Evolutionary conservation across 2,113 vertebrate genomes (phyloP).

Genomic region (Diphyllodes magnificus): DNA sequence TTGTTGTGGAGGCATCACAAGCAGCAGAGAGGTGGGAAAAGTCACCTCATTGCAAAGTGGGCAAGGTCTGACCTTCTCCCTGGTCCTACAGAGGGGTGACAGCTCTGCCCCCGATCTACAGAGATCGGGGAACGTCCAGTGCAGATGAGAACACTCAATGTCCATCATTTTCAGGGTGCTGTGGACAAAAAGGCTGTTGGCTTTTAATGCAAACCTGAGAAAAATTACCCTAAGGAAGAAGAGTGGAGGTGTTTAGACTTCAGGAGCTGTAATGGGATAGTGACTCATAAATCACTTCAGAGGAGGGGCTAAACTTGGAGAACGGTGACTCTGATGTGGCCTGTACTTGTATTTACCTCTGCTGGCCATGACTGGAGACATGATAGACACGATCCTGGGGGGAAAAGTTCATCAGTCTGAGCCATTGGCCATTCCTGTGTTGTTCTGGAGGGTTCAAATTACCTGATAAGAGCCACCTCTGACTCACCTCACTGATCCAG

Average conservation of each 20-base stretch:
- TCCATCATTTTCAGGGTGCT: not conserved
- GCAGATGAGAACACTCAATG: not conserved
- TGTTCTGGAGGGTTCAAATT: not conserved
- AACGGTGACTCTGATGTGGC: not conserved
- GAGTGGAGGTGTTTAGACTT: not conserved
- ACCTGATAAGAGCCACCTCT: not conserved
- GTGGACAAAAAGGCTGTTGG: not conserved
- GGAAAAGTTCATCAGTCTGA: not conserved
- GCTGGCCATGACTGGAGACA: not conserved
- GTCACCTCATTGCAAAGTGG: not conserved
- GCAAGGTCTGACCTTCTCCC: not conserved
- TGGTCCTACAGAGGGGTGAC: not conserved
- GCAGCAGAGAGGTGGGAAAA: not conserved
- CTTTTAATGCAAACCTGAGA: not conserved
- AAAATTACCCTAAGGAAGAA: not conserved
- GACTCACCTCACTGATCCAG: not conserved
- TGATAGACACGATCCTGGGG: accelerated
- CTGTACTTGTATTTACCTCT: not conserved
- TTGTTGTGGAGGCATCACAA: not conserved
- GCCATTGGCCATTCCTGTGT: not conserved
- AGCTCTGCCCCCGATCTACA: not conserved
- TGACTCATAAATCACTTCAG: not conserved
- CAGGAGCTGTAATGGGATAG: not conserved
- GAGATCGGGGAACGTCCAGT: not conserved
- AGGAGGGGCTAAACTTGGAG: not conserved